Evolutionary conservation across 2,113 vertebrate species (phyloP).

Genomic region (Eublepharis macularius): DNA sequence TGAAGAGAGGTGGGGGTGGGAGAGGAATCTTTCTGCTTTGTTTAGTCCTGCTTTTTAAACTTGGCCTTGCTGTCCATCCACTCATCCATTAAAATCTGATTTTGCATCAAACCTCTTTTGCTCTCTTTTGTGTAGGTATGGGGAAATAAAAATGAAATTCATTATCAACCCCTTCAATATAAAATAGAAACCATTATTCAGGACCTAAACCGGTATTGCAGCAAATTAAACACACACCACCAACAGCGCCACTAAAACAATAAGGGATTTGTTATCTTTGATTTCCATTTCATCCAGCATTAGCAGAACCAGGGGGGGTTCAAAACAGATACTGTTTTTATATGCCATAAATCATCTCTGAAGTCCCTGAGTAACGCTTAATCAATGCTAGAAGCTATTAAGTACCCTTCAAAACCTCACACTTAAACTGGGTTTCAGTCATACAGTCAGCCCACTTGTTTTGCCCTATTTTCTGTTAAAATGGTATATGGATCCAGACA

Average conservation of each 20-base stretch:
- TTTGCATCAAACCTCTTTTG: conserved; percentile 30
- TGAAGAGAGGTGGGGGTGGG: too few species aligned
- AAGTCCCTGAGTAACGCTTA: conserved; percentile 35
- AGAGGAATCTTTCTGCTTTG: conserved; percentile 5
- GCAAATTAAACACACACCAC: background rate
- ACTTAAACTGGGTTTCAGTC: background rate
- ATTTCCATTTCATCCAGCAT: conserved; percentile 35
- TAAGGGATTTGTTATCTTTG: conserved; percentile 23
- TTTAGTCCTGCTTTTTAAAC: background rate
- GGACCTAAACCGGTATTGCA: conserved; percentile 2
- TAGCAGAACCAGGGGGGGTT: conserved; percentile 33
- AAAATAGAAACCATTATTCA: conserved; percentile 1
- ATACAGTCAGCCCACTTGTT: background rate
- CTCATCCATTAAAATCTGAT: conserved; percentile 26
- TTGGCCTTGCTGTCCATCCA: background rate
- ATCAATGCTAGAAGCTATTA: conserved; percentile 25
- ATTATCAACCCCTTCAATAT: background rate
- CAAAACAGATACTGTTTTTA: conserved; percentile 27
- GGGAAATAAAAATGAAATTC: conserved; percentile 35
- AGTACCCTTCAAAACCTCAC: conserved; percentile 22
- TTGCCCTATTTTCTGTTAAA: background rate
- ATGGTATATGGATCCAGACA: too few species aligned
- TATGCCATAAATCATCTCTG: conserved; percentile 33
- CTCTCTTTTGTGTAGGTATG: background rate
- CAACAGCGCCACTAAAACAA: background rate